These are phyloP conservation scores for Penaeus japonicus DNA, from an alignment of 1,140 invertebrate species.

Conservation along the genomic window DNA sequence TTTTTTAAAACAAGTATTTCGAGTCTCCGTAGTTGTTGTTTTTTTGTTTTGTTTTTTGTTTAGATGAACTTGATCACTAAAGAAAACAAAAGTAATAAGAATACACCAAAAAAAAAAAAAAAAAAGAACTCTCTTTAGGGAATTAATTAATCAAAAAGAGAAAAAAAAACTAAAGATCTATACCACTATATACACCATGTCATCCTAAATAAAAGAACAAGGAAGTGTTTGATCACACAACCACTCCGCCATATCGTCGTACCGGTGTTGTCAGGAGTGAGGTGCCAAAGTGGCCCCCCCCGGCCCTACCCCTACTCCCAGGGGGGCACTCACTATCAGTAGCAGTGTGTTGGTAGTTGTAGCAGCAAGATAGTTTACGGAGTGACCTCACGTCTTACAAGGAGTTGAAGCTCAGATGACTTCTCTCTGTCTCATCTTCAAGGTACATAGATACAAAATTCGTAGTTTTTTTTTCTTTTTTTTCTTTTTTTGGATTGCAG, in stretches of 20 bases:
- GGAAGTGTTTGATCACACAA: neutral
- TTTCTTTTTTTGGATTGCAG: too few species aligned
- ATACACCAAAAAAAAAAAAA: too few species aligned
- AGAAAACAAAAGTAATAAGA: too few species aligned
- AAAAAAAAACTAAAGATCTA: neutral
- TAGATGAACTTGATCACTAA: too few species aligned
- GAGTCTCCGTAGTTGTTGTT: neutral
- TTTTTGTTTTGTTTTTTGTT: neutral
- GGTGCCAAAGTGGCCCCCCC: neutral
- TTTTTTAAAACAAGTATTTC: neutral
- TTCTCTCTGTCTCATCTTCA: neutral
- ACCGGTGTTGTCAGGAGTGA: neutral
- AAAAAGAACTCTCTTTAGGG: too few species aligned
- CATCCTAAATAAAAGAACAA: neutral
- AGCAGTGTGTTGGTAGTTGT: constrained; percentile 39
- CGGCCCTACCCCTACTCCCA: neutral
- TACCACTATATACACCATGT: neutral
- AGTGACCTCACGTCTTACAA: constrained; percentile 26
- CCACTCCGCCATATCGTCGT: constrained; percentile 38
- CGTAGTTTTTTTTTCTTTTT: too few species aligned
- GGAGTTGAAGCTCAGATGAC: neutral
- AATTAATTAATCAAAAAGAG: neutral
- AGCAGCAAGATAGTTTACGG: constrained; percentile 50
- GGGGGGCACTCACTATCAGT: neutral
- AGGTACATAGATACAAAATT: neutral